Evolutionary conservation across 1,140 invertebrate species (phyloP), one percentile per base, ranked within the genome.

Genomic region (Microplitis mediator): DNA sequence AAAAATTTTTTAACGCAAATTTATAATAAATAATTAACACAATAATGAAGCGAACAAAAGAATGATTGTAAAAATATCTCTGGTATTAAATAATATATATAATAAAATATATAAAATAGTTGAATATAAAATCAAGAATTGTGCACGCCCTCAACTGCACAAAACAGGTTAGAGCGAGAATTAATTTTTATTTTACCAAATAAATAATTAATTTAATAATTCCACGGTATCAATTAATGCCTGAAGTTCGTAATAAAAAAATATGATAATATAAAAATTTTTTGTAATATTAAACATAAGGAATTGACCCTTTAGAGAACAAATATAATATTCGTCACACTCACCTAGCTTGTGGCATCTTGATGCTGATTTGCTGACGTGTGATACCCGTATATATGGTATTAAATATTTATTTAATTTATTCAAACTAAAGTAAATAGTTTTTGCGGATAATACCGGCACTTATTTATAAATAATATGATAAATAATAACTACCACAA

Each of bases 311-410:
- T 36, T 14, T 13, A 56, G 5, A 9, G 5, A 60, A 31, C 9
- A 60, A 60, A 34, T 23, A 34, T 60, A 60, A 4, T 63, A 32
- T n/a, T 63, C 14, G 3, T 13, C 13, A 51, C 34, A 76, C 84
- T 84, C 74, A 87, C 85, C 85, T 85, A 23, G 81, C 82, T 73
- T 84, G 81, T 76, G 85, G 85, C 85, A 86, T 87, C 76, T 81
- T 82, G 81, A 56, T 67, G 74, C 65, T 69, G 58, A n/a, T 72
- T 77, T 79, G 80, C 74, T 79, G 79, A 83, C 79, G 78, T 80
- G 82, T 83, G 77, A 77, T 75, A 45, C 31, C 4, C 4, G 52
- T 35, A 36, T 36, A 16, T 65, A 23, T 13, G 4, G 35, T 39
- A 51, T 13, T n/a, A 74, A 70, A 56, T 23, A 39, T 8, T 45